phyloP scores from a whole-genome alignment of 2,797 vertebrate genomes.

The Discoglossus pictus region DNA sequence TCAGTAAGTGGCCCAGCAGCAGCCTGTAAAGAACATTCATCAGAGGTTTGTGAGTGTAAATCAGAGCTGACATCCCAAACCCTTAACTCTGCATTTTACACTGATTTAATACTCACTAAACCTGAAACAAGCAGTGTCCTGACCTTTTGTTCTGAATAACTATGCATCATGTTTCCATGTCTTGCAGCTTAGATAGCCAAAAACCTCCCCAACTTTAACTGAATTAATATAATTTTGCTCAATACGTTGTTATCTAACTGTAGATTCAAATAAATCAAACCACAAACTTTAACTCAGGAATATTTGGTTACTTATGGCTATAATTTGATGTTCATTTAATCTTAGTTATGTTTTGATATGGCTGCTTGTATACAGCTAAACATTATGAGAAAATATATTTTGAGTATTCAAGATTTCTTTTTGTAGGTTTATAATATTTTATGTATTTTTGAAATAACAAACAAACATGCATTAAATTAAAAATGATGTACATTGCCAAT shows the following conservation, averaged over 20 bases:
- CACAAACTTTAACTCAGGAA: neutral
- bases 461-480: slow-evolving; percentile 16
- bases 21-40: slow-evolving; percentile 51
- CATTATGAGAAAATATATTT: neutral
- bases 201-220: slow-evolving; percentile 13
- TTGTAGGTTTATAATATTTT: neutral
- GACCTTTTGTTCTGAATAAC: slow-evolving; percentile 22
- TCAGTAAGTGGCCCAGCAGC: slow-evolving; percentile 57
- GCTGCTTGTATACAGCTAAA: neutral
- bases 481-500: too few species aligned
- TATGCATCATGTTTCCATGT: slow-evolving; percentile 16
- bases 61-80: slow-evolving; percentile 30
- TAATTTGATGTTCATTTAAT: slow-evolving; percentile 6
- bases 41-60: slow-evolving; percentile 6
- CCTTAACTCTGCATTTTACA: slow-evolving; percentile 18
- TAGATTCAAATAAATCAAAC: neutral
- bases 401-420: neutral
- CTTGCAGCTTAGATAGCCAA: slow-evolving; percentile 4
- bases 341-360: neutral
- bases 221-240: slow-evolving; percentile 30
- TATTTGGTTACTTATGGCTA: slow-evolving; percentile 1
- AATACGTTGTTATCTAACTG: slow-evolving; percentile 7
- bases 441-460: neutral
- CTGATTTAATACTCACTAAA: slow-evolving; percentile 46
- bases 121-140: slow-evolving; percentile 11